Conservation (phyloP, 2,113 vertebrate genomes). For the Nothoprocta perdicaria region DNA sequence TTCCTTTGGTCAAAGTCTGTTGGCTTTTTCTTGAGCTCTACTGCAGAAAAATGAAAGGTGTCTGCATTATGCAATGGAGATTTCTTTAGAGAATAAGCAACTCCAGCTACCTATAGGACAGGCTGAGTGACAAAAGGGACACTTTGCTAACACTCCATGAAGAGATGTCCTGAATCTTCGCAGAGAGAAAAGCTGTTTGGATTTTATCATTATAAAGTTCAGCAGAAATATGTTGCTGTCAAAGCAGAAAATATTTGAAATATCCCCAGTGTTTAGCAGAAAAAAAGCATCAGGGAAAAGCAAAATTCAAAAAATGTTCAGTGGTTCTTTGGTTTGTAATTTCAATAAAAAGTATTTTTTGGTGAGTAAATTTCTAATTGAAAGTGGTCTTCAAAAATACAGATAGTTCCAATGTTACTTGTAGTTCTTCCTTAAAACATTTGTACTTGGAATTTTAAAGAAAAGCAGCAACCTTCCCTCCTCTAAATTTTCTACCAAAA, state of each 20-base stretch:
- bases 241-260: conserved; percentile 15
- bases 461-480: background rate
- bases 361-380: conserved; percentile 12
- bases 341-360: conserved; percentile 6
- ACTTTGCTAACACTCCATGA: background rate
- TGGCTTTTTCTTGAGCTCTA: background rate
- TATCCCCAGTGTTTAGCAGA: background rate
- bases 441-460: background rate
- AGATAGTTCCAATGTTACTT: conserved; percentile 5
- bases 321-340: background rate
- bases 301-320: conserved; percentile 3
- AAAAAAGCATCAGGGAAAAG: background rate
- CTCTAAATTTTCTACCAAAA: background rate
- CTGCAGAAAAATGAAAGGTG: background rate
- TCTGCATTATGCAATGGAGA: background rate
- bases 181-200: background rate
- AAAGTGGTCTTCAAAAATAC: conserved; percentile 4
- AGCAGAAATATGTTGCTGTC: background rate
- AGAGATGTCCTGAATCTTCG: background rate
- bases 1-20: conserved; percentile 17
- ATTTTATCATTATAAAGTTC: conserved; percentile 21
- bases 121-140: background rate
- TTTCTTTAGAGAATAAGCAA: conserved; percentile 6
- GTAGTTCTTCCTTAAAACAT: background rate
- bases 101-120: background rate